Base-by-base conservation (phyloP, 1,140 invertebrate genomes). In the Manduca sexta region DNA sequence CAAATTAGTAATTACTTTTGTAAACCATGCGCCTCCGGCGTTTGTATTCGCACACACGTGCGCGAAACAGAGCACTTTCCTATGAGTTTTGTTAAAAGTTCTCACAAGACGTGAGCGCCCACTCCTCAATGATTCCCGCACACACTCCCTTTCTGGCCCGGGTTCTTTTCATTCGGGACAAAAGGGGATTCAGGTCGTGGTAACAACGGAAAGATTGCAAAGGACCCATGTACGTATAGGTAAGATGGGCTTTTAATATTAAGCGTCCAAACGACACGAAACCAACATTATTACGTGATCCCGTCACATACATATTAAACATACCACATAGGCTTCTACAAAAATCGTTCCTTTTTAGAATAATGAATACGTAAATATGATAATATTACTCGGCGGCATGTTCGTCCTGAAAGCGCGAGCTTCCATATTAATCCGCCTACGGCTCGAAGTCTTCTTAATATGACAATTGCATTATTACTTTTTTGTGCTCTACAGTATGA, bases 91-190 rank as follows among this genome's bases (percentile, higher is more conserved):
- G 69, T 78, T 69, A 74, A 77, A 65, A 72, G 64, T 76, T 62
- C 64, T 70, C 64, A 46, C 52, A 56, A 65, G 58, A 55, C 55
- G 61, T 55, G 60, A 72, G 65, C 60, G 56, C 68, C n/a, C 64
- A 52, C 57, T 75, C 44, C 64, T 81, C 74, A 83, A 83, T 79
- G 81, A 83, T 83, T 83, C 69, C 79, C 67, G 52, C 64, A 68
- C 62, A 69, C 72, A 71, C 60, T 77, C 70, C 61, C 67, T 74
- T 69, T 71, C 64, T 72, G 63, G 67, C 61, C 71, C 63, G 60
- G 44, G 60, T 71, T 82, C 73, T 69, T 78, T 83, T 79, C 72
- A 81, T 69, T 59, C 56, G 53, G 74, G 60, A 83, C 74, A 83
- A 83, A 77, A 61, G 77, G 49, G 67, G 49, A 82, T 74, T 64